Conservation (phyloP, 2,888 invertebrate species). For the Lagria hirta region DNA sequence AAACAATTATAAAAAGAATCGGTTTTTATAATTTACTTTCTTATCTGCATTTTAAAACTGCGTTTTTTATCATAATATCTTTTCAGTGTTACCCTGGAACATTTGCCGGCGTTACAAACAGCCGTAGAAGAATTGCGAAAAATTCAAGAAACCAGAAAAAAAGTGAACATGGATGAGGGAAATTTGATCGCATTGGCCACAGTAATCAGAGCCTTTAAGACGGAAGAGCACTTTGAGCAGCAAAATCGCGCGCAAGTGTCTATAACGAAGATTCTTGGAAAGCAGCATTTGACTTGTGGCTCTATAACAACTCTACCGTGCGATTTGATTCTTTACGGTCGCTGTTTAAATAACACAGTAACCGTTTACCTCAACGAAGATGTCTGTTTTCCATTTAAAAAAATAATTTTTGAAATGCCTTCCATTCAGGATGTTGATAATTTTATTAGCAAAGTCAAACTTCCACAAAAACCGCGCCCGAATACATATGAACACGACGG, state of each 20-base stretch:
- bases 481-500: slow-evolving; percentile 7
- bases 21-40: too few relatives aligned
- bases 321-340: too few relatives aligned
- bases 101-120: slow-evolving; percentile 4
- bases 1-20: slow-evolving; percentile 4
- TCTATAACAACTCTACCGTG: too few relatives aligned
- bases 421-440: slow-evolving; percentile 3
- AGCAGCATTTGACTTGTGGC: too few relatives aligned
- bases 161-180: too few relatives aligned
- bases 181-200: slow-evolving; percentile 2
- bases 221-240: background rate
- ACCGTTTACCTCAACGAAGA: background rate
- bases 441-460: slow-evolving; percentile 1
- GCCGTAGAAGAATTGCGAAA: too few relatives aligned
- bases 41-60: slow-evolving; percentile 5
- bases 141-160: too few relatives aligned
- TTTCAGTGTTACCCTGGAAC: slow-evolving; percentile 5
- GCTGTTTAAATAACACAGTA: slow-evolving; percentile 4
- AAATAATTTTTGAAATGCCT: slow-evolving; percentile 2
- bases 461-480: slow-evolving; percentile 6
- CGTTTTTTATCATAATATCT: background rate
- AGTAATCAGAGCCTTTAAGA: slow-evolving; percentile 1
- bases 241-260: slow-evolving; percentile 2
- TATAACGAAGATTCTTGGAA: slow-evolving; percentile 2
- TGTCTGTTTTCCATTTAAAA: slow-evolving; percentile 4